phyloP scores from a whole-genome alignment of 2,797 vertebrate species.

The Prunella strophiata region DNA sequence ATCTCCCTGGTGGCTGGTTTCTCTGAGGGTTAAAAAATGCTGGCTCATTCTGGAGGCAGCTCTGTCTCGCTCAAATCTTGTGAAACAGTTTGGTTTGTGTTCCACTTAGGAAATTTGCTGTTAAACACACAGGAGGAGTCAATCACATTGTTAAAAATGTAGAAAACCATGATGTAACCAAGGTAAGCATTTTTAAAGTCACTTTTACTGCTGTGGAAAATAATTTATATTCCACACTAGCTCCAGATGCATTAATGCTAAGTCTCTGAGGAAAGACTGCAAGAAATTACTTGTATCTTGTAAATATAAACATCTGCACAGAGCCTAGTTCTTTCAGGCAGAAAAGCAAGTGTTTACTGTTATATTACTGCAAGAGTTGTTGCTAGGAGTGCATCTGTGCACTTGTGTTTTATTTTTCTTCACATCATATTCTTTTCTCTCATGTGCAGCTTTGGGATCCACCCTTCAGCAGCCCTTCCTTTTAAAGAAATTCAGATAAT shows the following conservation, averaged over 20 bases:
- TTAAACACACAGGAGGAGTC: background rate
- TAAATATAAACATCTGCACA: constrained; percentile 17
- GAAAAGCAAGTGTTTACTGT: background rate
- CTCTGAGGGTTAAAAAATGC: background rate
- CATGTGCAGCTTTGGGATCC: background rate
- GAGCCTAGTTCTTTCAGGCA: background rate
- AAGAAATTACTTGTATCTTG: background rate
- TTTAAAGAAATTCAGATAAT: constrained; percentile 50
- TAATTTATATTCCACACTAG: background rate
- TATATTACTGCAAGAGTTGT: constrained; percentile 51
- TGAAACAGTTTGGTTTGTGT: background rate
- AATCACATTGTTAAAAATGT: background rate
- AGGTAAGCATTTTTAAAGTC: background rate
- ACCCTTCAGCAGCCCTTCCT: constrained; percentile 38
- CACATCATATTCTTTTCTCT: background rate
- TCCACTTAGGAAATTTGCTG: background rate
- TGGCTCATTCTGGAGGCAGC: background rate
- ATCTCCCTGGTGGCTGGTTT: background rate
- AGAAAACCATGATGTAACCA: background rate
- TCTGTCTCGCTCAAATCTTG: background rate
- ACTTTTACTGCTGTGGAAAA: background rate
- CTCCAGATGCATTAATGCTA: background rate
- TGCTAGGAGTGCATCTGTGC: constrained; percentile 56
- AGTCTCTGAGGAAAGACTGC: background rate
- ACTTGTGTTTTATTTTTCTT: constrained; percentile 22